Conservation (phyloP, 2,888 invertebrate genomes). For the Agriotes lineatus region DNA sequence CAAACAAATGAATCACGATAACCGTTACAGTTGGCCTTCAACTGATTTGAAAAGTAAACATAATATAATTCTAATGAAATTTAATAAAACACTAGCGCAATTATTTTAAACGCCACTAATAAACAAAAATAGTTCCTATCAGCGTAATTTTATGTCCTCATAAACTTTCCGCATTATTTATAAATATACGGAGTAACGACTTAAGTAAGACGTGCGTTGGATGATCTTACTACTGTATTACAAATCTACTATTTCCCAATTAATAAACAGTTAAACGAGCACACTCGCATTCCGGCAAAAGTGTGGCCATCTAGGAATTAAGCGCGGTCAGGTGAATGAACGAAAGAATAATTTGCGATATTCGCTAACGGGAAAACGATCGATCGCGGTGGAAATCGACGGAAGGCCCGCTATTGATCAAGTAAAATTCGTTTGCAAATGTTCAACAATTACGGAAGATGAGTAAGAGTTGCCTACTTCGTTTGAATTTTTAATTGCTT, state of each 20-base stretch:
- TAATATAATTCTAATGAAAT: no score
- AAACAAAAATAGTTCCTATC: no score
- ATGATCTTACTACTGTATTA: neutral
- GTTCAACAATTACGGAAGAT: slow-evolving; percentile 20
- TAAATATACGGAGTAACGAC: neutral
- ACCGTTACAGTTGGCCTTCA: no score
- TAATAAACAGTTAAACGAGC: slow-evolving; percentile 36
- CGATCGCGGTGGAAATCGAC: slow-evolving; percentile 11
- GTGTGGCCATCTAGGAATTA: slow-evolving; percentile 18
- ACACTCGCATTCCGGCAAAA: slow-evolving; percentile 28
- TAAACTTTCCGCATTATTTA: no score
- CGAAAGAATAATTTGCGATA: slow-evolving; percentile 16
- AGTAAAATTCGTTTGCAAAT: neutral
- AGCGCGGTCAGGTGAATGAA: slow-evolving; percentile 35
- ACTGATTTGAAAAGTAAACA: no score
- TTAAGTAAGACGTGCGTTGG: neutral
- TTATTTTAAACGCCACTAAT: no score
- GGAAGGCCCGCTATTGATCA: neutral
- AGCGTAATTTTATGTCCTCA: no score
- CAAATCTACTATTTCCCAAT: slow-evolving; percentile 23
- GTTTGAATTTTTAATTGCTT: slow-evolving; percentile 42
- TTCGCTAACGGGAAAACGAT: slow-evolving; percentile 20
- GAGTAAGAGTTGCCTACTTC: slow-evolving; percentile 31
- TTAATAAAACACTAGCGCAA: no score
- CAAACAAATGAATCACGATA: neutral